Evolutionary conservation across 2,113 vertebrate genomes (phyloP).

Genomic region (Zingel zingel): DNA sequence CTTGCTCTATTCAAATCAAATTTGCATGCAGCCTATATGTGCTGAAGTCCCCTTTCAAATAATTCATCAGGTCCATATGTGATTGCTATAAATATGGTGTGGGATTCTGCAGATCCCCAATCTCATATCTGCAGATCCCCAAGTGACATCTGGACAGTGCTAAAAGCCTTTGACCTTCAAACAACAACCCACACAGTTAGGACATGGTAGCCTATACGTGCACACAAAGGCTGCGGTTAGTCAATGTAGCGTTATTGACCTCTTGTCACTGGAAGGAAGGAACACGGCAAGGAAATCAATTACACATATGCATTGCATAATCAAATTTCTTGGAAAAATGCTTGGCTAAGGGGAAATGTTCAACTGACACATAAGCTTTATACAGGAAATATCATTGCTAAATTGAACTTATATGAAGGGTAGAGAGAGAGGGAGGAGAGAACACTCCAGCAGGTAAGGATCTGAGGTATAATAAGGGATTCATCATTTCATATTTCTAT

Average conservation of each 20-base stretch:
- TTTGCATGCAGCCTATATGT: conserved; percentile 7
- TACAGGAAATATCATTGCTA: conserved; percentile 52
- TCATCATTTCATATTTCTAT: conserved; percentile 67
- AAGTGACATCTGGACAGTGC: conserved; percentile 24
- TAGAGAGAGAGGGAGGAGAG: neutral
- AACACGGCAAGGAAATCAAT: conserved; percentile 79
- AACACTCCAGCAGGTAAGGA: conserved; percentile 30
- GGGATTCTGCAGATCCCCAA: neutral
- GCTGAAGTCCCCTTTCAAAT: conserved; percentile 40
- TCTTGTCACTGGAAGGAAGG: conserved; percentile 73
- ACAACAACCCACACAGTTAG: conserved; percentile 31
- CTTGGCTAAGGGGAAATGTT: conserved; percentile 71
- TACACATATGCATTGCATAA: conserved; percentile 74
- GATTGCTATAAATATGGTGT: conserved; percentile 12
- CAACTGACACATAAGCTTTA: conserved; percentile 50
- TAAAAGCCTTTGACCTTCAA: conserved; percentile 63
- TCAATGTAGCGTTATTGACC: conserved; percentile 78
- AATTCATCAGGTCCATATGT: conserved; percentile 38
- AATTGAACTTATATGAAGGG: conserved; percentile 41
- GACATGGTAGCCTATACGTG: conserved; percentile 20
- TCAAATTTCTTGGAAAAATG: conserved; percentile 70
- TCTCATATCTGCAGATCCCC: neutral
- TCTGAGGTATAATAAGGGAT: conserved; percentile 54
- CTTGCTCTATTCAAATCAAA: conserved; percentile 21
- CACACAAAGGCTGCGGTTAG: conserved; percentile 44